A percentile compares a stretch with the other conserved stretches of the same genome.
Conservation (phyloP, 2,113 vertebrate genomes). For the Callopanchax toddi region DNA sequence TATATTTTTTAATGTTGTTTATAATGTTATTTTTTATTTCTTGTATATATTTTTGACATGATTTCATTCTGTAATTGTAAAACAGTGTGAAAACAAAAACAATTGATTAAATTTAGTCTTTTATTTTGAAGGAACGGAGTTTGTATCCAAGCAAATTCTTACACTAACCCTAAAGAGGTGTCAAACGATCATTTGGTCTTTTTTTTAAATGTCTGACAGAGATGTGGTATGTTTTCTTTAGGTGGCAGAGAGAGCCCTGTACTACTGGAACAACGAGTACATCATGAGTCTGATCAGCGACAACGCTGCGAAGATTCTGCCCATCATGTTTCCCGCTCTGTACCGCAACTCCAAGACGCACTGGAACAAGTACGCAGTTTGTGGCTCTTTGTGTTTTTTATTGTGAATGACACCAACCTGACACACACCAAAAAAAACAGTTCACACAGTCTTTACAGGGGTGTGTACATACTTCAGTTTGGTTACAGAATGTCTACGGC, state of each 20-base stretch:
- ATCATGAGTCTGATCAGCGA: slow-evolving; percentile 99
- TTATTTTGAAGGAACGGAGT: no score
- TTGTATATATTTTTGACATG: no score
- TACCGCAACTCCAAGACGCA: slow-evolving; percentile 99
- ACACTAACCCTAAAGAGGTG: no score
- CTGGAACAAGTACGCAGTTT: slow-evolving; percentile 95
- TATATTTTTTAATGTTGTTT: no score
- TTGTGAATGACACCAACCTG: background rate
- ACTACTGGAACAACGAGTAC: slow-evolving; percentile 97
- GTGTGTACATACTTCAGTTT: background rate
- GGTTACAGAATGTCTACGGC: slow-evolving; percentile 7
- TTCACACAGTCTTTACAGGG: slow-evolving; percentile 13
- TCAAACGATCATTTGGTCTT: no score
- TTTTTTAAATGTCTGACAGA: background rate
- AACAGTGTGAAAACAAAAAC: no score
- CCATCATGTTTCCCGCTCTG: slow-evolving; percentile 97
- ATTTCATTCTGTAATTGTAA: no score
- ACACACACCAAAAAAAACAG: slow-evolving; percentile 3
- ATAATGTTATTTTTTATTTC: no score
- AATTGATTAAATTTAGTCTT: no score
- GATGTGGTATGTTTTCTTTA: slow-evolving; percentile 41
- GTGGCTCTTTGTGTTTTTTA: background rate
- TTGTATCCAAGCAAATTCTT: no score
- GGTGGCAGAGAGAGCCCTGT: slow-evolving; percentile 94
- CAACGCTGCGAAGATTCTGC: slow-evolving; percentile 96